phyloP scores from a whole-genome alignment of 2,113 vertebrate genomes.

The Delphinapterus leucas region DNA sequence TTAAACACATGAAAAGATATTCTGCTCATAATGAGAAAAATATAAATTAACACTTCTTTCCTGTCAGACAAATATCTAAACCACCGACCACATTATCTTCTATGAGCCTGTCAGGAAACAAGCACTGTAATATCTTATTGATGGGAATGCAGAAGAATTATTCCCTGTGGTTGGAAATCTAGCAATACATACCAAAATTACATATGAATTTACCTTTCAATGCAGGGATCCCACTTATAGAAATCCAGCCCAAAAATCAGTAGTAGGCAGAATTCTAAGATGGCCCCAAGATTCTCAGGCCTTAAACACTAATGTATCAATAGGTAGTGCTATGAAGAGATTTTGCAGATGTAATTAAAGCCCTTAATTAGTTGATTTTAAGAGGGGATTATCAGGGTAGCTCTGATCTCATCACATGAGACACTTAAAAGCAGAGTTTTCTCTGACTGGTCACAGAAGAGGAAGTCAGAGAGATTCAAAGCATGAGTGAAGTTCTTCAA shows the following conservation, averaged over 20 bases:
- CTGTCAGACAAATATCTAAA: not conserved
- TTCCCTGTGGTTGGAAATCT: not conserved
- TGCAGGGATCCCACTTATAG: not conserved
- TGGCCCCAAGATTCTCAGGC: not conserved
- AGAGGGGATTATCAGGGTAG: not conserved
- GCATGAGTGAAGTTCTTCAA: not conserved
- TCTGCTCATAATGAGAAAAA: not conserved
- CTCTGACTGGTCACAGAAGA: not conserved
- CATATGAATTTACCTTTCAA: not conserved
- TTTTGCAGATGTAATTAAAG: not conserved
- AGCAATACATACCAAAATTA: not conserved
- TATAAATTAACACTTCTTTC: not conserved
- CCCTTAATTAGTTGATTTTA: not conserved
- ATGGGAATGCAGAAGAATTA: not conserved
- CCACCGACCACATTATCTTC: not conserved
- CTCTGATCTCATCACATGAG: not conserved
- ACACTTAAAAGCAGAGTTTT: not conserved
- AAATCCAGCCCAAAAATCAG: not conserved
- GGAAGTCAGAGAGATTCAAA: not conserved
- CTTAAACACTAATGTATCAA: not conserved
- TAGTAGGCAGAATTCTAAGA: not conserved
- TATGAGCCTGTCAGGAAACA: not conserved
- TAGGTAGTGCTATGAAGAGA: not conserved
- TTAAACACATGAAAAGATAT: not conserved
- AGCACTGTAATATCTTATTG: not conserved